Percentiles rank a stretch among this genome's conserved stretches.
These are phyloP conservation scores for Zaprionus ornatus DNA, from an alignment of 1,140 invertebrate species.

Conservation along the genomic window DNA sequence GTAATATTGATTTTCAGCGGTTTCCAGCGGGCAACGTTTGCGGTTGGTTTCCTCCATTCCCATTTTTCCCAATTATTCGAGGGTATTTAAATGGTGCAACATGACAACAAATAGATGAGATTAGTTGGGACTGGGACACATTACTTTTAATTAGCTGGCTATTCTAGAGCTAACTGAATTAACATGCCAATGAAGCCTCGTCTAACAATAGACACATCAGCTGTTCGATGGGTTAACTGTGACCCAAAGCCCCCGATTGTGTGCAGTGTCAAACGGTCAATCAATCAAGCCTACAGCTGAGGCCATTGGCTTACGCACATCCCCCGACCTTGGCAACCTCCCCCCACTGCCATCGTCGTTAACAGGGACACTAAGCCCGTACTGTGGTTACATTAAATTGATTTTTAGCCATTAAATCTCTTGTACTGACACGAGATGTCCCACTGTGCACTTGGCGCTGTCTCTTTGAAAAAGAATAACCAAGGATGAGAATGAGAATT, in stretches of 20 bases:
- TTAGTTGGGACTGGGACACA: neutral
- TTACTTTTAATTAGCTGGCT: constrained; percentile 33
- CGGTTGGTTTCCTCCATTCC: neutral
- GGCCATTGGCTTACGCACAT: constrained; percentile 12
- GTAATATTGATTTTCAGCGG: constrained; percentile 69
- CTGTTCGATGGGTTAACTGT: neutral
- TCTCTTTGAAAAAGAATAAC: neutral
- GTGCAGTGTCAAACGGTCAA: constrained; percentile 13
- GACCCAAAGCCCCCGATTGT: neutral
- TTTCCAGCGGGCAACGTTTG: constrained; percentile 29
- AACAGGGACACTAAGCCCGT: constrained; percentile 32
- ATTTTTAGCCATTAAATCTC: constrained; percentile 55
- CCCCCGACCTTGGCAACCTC: constrained; percentile 30
- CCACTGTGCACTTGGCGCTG: neutral
- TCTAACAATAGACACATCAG: constrained; percentile 5
- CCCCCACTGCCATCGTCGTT: constrained; percentile 12
- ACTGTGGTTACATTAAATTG: constrained; percentile 54
- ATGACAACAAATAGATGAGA: neutral
- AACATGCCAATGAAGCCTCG: constrained; percentile 15
- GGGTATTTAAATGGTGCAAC: neutral
- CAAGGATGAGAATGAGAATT: neutral
- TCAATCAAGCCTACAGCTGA: constrained; percentile 31
- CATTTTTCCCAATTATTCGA: neutral
- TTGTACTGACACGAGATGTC: neutral
- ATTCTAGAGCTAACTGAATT: constrained; percentile 10